Evolutionary conservation across 2,888 invertebrate genomes (phyloP), one percentile per base, ranked within the genome.

Genomic region (Lamproptera curius): DNA sequence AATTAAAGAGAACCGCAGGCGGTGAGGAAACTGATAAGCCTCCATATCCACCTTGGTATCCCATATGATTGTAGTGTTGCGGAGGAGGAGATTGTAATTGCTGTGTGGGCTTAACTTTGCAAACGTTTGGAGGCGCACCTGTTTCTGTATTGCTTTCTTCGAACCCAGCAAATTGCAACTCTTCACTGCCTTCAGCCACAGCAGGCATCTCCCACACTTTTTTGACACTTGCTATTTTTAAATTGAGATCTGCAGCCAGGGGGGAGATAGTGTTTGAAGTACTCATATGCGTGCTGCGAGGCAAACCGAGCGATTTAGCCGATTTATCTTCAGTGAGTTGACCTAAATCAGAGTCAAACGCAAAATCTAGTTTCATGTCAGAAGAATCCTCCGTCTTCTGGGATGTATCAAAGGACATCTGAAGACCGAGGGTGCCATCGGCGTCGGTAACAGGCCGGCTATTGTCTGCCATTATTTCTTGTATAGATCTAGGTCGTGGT

Each of bases 141-240:
- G 83, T 77, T 51, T 89, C 89, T 5, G 82, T 75, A 47, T 73
- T 83, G 40, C 63, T 73, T 54, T 88, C 80, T 60, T 87, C 86
- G 51, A 85, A 84, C 8, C 74, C 81, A 41, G 82, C 68, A 57
- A 84, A 86, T 60, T 84, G 78, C 63, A 75, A 76, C 76, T 72
- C 91, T 81, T 72, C 89, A 61, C 61, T 83, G 62, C 70, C 90
- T 63, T 93, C 92, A 14, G 90, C 90, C 13, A 91, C 92, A 0
- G 92, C 91, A 11, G 92, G 91, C 92, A 92, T 93, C 67, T 95
- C 95, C 95, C 95, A 95, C 13, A 94, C 94, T 64, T 94, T 95
- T 79, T 97, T 97, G 36, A 97, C 97, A 55, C 96, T 95, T 28
- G 96, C 96, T 62, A 97, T 97, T 87, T 97, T 97, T 84, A 95